Base-by-base conservation (phyloP, 2,113 vertebrate species). In the Corythornis cristatus region DNA sequence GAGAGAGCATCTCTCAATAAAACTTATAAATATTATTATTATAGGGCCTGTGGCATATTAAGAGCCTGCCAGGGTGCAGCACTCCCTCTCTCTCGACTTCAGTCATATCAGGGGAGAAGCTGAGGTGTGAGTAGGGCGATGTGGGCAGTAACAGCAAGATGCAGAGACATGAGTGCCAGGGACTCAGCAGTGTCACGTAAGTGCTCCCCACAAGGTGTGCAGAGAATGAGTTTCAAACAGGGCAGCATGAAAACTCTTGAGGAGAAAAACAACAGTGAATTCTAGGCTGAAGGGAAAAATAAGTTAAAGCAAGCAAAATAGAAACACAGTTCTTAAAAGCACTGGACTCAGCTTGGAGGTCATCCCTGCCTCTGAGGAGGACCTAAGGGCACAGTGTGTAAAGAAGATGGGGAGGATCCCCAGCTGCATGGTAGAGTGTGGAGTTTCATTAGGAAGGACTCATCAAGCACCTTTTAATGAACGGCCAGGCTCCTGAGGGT, bases 61-160 rank as follows among this genome's bases (percentile, higher is more conserved):
- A 65, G 54, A 87, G 43, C n/a, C 62, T 51, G 18, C 25, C 56
- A 83, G 54, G 62, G 75, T 0, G 12, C 77, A 92, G 68, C 56
- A 37, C 6, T 80, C 8, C 51, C 14, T 83, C 89, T 70, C 68
- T 74, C 0, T 0, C 76, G 56, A 64, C 45, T 89, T 79, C 21
- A 20, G 16, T 23, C 4, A 0, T 29, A 48, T 35, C 70, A 72
- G 48, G 40, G 12, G 28, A 56, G 45, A 46, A 1, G 4, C 18
- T 12, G 6, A 48, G 61, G n/a, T 21, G 31, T 0, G 0, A 12
- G 15, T 6, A 35, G 28, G 29, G 37, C 56, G 64, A 1, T 0
- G 0, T 1, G 3, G n/a, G 53, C 5, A 4, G 65, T 7, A 50
- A 79, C 48, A 82, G 73, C 73, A 28, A 1, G 2, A 37, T 0